phyloP scores from a whole-genome alignment of 2,888 invertebrate species.

The Enchytraeus crypticus region DNA sequence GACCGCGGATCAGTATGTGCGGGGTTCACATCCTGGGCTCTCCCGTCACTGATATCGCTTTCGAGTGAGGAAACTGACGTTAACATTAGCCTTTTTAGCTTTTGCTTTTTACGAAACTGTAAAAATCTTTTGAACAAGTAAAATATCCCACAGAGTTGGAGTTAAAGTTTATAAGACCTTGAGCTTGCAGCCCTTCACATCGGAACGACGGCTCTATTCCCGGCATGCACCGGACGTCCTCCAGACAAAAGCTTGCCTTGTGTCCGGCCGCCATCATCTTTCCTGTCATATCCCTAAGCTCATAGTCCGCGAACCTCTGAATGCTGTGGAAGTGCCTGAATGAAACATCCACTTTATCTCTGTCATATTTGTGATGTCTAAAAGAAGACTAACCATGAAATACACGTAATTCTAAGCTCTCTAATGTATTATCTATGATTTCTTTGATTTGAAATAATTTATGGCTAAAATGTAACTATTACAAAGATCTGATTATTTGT shows the following conservation, averaged over 20 bases:
- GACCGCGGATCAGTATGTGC: too few relatives aligned
- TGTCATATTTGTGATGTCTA: neutral
- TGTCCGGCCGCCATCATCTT: slow-evolving; percentile 74
- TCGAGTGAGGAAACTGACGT: too few relatives aligned
- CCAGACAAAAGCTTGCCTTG: slow-evolving; percentile 91
- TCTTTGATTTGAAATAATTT: too few relatives aligned
- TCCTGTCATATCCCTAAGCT: slow-evolving; percentile 61
- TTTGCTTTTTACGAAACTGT: too few relatives aligned
- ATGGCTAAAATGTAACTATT: too few relatives aligned
- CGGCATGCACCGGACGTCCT: slow-evolving; percentile 79
- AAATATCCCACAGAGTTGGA: too few relatives aligned
- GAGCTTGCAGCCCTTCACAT: slow-evolving; percentile 61
- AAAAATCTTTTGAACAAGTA: too few relatives aligned
- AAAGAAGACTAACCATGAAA: neutral
- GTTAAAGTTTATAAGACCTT: too few relatives aligned
- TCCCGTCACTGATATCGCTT: too few relatives aligned
- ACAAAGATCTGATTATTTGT: too few relatives aligned
- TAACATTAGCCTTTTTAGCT: too few relatives aligned
- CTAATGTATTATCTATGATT: neutral
- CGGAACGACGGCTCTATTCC: slow-evolving; percentile 61
- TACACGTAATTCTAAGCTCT: neutral
- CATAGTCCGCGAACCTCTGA: slow-evolving; percentile 93
- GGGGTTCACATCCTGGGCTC: too few relatives aligned
- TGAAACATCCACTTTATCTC: neutral
- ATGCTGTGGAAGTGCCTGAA: slow-evolving; percentile 92